Conservation (phyloP, 2,888 invertebrate species). For the Nomada goodeniana region DNA sequence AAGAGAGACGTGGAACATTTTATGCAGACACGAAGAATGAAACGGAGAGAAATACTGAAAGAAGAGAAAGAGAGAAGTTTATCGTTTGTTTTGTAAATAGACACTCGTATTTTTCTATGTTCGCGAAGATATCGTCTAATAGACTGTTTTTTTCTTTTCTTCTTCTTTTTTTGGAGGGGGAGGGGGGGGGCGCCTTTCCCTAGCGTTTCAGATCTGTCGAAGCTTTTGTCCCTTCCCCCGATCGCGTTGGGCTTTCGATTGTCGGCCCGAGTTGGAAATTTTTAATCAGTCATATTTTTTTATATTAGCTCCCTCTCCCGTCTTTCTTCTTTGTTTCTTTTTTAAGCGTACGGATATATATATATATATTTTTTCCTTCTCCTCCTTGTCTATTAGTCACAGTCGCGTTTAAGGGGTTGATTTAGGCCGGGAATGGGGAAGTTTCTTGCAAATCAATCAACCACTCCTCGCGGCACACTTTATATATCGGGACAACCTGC, state of each 20-base stretch:
- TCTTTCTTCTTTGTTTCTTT: background rate
- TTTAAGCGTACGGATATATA: background rate
- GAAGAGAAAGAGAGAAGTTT: slow-evolving; percentile 53
- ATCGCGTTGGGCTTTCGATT: background rate
- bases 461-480: slow-evolving; percentile 8
- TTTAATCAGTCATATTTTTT: background rate
- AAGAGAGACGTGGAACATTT: slow-evolving; percentile 26
- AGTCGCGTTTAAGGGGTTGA: slow-evolving; percentile 2
- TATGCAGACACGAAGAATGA: slow-evolving; percentile 22
- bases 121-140: slow-evolving; percentile 64
- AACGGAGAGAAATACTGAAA: slow-evolving; percentile 23
- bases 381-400: background rate
- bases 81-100: slow-evolving; percentile 76
- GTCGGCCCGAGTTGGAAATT: slow-evolving; percentile 36
- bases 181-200: slow-evolving; percentile 60
- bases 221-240: slow-evolving; percentile 41
- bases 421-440: background rate
- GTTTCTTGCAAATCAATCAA: slow-evolving; percentile 2
- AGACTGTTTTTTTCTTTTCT: slow-evolving; percentile 63
- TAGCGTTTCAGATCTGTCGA: slow-evolving; percentile 71
- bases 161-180: background rate
- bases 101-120: slow-evolving; percentile 79
- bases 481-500: slow-evolving; percentile 13
- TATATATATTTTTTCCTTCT: background rate
- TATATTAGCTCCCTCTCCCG: background rate